Base-by-base conservation (phyloP, 2,797 vertebrate species). In the Hyperoplus immaculatus region DNA sequence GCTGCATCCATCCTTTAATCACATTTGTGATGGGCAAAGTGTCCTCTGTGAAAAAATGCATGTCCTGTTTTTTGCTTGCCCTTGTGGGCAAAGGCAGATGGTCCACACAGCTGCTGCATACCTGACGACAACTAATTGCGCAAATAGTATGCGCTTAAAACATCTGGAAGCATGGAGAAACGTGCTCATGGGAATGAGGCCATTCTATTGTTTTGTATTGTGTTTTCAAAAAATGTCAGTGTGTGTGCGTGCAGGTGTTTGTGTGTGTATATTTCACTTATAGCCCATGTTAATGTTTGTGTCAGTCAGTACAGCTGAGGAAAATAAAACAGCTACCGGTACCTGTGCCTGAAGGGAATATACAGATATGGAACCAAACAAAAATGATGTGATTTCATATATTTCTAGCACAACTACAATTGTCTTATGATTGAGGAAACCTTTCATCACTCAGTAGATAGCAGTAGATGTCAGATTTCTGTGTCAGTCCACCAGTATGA, bases 1-100 rank as follows among this genome's bases (percentile, higher is more conserved):
- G 38, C 41, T n/a, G 42, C 58, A 54, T 46, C 53, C 13, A n/a
- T 47, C n/a, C 0, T 4, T 67, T 55, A 63, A 84, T 80, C 57
- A 59, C 66, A 71, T 78, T 70, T 60, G 49, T 54, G 61, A 62
- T 14, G 16, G 74, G 45, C 68, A 68, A 68, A 58, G 10, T 49
- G 63, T 62, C 50, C 45, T 65, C 0, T 41, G 13, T 14, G 38
- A 21, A 11, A 9, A 39, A 43, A 10, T 16, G n/a, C 43, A 46
- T 14, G 45, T 54, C 42, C 51, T 68, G 56, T 47, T 78, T 80
- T 58, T 55, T 45, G 39, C 53, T 70, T 57, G 60, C 59, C 47
- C 18, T 29, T 46, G n/a, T 53, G 49, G 46, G n/a, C 16, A 15
- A 42, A 77, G 49, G 16, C 68, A 75, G 60, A 58, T 77, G 49